Evolutionary conservation across 2,888 invertebrate species (phyloP).

Genomic region (Xestobium rufovillosum): DNA sequence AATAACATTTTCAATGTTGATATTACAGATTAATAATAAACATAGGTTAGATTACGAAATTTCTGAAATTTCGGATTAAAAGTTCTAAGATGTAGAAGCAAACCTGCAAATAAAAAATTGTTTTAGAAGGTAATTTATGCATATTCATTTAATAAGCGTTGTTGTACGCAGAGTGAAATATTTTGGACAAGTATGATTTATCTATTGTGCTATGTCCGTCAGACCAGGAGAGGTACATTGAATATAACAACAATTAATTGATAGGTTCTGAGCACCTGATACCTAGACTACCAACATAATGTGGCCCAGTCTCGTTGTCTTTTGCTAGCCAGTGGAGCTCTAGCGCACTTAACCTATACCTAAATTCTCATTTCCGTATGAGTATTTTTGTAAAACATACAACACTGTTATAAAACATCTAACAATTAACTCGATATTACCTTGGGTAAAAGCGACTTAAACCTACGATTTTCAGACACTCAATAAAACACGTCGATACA

Average conservation of each 20-base stretch:
- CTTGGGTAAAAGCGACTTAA: constrained; percentile 30
- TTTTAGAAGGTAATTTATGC: no score
- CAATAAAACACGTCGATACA: constrained; percentile 37
- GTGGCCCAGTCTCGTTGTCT: constrained; percentile 36
- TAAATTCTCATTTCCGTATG: constrained; percentile 19
- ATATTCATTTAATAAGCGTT: no score
- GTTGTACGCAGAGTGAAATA: no score
- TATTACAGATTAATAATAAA: no score
- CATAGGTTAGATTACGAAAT: no score
- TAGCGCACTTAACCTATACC: constrained; percentile 23
- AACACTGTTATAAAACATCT: constrained; percentile 33
- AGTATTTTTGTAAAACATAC: constrained; percentile 33
- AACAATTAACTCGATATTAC: constrained; percentile 31
- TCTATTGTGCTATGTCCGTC: constrained; percentile 26
- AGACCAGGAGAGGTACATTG: constrained; percentile 37
- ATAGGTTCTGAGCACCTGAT: constrained; percentile 42
- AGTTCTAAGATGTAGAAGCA: no score
- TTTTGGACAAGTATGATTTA: no score
- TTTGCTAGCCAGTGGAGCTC: constrained; percentile 28
- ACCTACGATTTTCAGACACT: constrained; percentile 33
- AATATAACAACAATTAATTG: constrained; percentile 40
- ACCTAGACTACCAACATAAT: constrained; percentile 35
- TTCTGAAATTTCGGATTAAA: no score
- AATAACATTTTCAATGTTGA: no score
- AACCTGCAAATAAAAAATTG: no score